Conservation (phyloP, 2,113 vertebrate species). For the Ptyas mucosa region DNA sequence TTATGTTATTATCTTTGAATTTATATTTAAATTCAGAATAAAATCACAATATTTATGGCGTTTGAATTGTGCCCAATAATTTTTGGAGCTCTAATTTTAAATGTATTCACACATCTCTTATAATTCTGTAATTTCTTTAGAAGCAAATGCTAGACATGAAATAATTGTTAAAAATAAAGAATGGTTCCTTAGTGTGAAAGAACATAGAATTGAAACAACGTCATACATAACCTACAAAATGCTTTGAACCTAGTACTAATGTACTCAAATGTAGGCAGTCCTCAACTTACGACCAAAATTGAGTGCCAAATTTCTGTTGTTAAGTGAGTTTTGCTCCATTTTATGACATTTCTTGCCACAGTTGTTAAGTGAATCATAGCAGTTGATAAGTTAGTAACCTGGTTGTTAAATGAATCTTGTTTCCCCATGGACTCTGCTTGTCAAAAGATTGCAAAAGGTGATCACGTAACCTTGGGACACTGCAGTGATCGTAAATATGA, state of each 20-base stretch:
- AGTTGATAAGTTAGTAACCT: too few relatives aligned
- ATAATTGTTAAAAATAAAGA: not conserved
- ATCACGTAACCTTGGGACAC: too few relatives aligned
- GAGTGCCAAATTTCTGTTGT: too few relatives aligned
- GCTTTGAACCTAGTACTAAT: not conserved
- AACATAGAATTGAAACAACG: not conserved
- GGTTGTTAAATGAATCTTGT: too few relatives aligned
- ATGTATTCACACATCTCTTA: not conserved
- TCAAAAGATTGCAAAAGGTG: too few relatives aligned
- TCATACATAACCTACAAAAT: not conserved
- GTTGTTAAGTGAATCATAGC: too few relatives aligned
- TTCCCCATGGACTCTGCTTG: too few relatives aligned
- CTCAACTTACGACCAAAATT: too few relatives aligned
- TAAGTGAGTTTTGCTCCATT: too few relatives aligned
- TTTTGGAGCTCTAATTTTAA: not conserved
- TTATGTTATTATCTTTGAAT: not conserved
- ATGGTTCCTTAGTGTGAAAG: not conserved
- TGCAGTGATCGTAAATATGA: too few relatives aligned
- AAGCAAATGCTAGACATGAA: not conserved
- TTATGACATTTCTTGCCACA: too few relatives aligned
- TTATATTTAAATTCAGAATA: slow-evolving; percentile 27
- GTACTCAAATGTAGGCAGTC: not conserved
- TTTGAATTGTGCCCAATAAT: not conserved
- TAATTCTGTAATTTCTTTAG: not conserved
- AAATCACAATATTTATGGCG: not conserved